Percentiles rank a stretch among this genome's conserved stretches.
phyloP scores from a whole-genome alignment of 2,888 invertebrate species.

The Fragum whitleyi region DNA sequence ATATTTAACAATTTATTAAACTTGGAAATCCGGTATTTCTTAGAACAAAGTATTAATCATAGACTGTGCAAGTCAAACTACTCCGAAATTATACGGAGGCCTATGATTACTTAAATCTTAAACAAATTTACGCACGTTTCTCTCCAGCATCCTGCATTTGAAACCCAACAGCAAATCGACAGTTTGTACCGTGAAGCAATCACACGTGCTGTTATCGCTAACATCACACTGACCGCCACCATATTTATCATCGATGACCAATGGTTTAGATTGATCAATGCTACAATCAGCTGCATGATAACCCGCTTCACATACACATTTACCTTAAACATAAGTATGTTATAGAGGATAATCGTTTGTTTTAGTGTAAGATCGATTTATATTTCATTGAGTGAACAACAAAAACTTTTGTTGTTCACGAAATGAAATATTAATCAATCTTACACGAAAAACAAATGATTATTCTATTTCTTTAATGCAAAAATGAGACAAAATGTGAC shows the following conservation, averaged over 20 bases:
- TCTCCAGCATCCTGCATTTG: not conserved
- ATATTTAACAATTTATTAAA: not conserved
- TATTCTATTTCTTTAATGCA: too few species aligned
- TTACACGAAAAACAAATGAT: too few species aligned
- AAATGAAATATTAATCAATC: too few species aligned
- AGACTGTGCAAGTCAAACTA: not conserved
- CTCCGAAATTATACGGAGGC: not conserved
- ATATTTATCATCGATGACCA: constrained; percentile 4
- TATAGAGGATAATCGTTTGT: too few species aligned
- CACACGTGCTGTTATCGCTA: not conserved
- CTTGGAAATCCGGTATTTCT: not conserved
- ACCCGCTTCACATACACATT: not conserved
- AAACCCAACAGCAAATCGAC: not conserved
- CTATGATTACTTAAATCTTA: too few species aligned
- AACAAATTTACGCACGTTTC: too few species aligned
- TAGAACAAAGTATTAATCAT: not conserved
- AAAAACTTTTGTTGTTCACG: too few species aligned
- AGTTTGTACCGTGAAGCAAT: constrained; percentile 2
- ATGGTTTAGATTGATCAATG: not conserved
- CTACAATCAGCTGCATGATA: constrained; percentile 1
- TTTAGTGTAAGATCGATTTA: too few species aligned
- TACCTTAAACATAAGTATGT: not conserved
- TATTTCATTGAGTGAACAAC: too few species aligned
- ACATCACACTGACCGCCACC: constrained; percentile 5
- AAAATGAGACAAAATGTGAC: too few species aligned